Evolutionary conservation across 2,113 vertebrate genomes (phyloP).

Genomic region (Collichthys lucidus): DNA sequence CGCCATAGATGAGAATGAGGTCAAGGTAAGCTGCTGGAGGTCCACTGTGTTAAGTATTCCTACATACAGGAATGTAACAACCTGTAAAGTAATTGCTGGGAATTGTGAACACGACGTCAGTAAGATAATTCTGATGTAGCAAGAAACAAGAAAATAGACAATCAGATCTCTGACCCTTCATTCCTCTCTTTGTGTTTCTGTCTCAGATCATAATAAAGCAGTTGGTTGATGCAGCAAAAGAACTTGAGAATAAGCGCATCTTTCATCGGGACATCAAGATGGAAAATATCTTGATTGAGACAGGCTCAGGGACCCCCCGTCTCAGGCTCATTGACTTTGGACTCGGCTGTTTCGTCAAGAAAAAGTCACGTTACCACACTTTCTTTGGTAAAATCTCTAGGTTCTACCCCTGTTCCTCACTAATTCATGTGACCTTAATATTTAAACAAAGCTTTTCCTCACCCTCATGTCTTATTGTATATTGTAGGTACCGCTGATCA

Average conservation of each 20-base stretch:
- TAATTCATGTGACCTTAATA: not conserved
- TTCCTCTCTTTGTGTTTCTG: not conserved
- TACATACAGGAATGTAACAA: too few species aligned
- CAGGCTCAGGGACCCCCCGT: not conserved
- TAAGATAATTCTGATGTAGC: too few species aligned
- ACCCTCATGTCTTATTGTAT: not conserved
- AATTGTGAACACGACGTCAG: too few species aligned
- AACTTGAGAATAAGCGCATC: not conserved
- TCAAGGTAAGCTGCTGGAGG: conserved; percentile 2
- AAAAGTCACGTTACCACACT: rapidly evolving
- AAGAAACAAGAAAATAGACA: too few species aligned
- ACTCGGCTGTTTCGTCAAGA: conserved; percentile 10
- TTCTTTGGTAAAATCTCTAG: conserved; percentile 23
- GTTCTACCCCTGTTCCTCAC: not conserved
- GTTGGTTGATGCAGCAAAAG: not conserved
- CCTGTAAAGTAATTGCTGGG: too few species aligned
- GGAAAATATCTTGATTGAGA: conserved; percentile 31
- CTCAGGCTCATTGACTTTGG: conserved; percentile 42
- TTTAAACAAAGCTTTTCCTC: not conserved
- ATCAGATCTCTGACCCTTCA: too few species aligned
- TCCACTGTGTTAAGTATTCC: too few species aligned
- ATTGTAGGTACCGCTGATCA: not conserved
- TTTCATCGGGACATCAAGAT: conserved; percentile 45
- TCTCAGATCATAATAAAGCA: conserved; percentile 30
- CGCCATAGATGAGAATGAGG: not conserved